Evolutionary conservation across 2,888 invertebrate species (phyloP), one percentile per base, ranked within the genome.

Genomic region (Ophraella communa): DNA sequence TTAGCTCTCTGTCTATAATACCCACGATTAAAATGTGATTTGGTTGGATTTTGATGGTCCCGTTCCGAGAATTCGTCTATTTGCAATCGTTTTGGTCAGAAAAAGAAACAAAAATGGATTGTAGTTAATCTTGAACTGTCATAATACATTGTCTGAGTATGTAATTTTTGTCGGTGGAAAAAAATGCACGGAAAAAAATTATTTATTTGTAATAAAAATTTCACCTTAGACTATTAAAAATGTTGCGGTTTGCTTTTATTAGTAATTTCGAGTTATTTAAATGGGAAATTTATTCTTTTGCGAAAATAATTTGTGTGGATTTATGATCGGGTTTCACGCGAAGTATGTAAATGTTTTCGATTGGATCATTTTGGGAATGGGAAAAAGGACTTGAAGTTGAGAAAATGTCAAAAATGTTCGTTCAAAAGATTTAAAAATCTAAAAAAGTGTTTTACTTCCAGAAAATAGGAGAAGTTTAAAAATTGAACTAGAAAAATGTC

Each of bases 51-150:
- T n/a, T 7, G 39, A 5, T 17, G 17, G 17, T 39, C 39, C n/a
- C n/a, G n/a, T 39, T 17, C 39, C 2, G 39, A 39, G 39, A 39
- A 39, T 39, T 39, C 14, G 7, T 30, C 18, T 30, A 17, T 17
- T 17, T 11, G 20, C 30, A 23, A 21, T 23, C 27, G 27, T 51
- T 59, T 58, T 59, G 17, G 57, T 44, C 33, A 47, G 53, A 54
- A 53, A n/a, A n/a, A n/a, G n/a, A n/a, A n/a, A n/a, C n/a, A n/a
- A n/a, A n/a, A n/a, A n/a, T n/a, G 23, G 58, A 54, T 64, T 47
- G 64, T 59, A 42, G 64, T 64, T 64, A 24, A 42, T 59, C 58
- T 64, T 64, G 64, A 64, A 42, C 58, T 64, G 64, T 64, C 64
- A 53, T 49, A 58, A 64, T 64, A 64, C 51, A 64, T 64, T 59